phyloP scores from a whole-genome alignment of 1,140 invertebrate genomes.

The Achatina immaculata region DNA sequence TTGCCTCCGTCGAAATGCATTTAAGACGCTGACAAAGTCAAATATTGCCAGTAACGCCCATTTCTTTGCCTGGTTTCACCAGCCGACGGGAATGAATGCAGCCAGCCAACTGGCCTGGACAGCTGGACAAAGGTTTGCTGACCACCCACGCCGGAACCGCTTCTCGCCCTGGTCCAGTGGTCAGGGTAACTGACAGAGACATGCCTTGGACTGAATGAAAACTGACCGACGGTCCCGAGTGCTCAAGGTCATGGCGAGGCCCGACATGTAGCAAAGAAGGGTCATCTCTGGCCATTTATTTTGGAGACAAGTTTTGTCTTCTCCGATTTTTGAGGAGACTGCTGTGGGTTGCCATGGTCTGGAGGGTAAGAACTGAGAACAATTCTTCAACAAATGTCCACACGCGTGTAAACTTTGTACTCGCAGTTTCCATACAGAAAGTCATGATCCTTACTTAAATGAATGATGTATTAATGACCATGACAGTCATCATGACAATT shows the following conservation, averaged over 20 bases:
- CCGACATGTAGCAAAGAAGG: background rate
- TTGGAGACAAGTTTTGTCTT: too few relatives aligned
- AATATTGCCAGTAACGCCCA: background rate
- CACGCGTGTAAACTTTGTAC: too few relatives aligned
- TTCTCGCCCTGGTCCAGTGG: background rate
- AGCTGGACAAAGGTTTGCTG: background rate
- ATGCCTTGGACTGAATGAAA: background rate
- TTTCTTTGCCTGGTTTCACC: background rate
- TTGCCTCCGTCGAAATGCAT: background rate
- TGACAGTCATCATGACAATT: too few relatives aligned
- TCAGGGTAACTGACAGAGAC: background rate
- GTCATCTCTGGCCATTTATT: background rate
- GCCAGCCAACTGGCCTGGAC: background rate
- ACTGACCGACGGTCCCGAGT: background rate
- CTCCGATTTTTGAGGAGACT: too few relatives aligned
- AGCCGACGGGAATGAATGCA: background rate
- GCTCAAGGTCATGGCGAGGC: background rate
- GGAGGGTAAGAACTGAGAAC: too few relatives aligned
- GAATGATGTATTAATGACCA: too few relatives aligned
- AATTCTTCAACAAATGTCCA: too few relatives aligned
- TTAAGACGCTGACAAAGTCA: background rate
- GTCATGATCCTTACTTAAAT: too few relatives aligned
- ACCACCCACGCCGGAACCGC: background rate
- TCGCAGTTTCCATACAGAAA: too few relatives aligned
- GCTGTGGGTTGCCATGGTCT: too few relatives aligned